Conservation (phyloP, 2,888 invertebrate genomes). For the Stegophylla sp. region DNA sequence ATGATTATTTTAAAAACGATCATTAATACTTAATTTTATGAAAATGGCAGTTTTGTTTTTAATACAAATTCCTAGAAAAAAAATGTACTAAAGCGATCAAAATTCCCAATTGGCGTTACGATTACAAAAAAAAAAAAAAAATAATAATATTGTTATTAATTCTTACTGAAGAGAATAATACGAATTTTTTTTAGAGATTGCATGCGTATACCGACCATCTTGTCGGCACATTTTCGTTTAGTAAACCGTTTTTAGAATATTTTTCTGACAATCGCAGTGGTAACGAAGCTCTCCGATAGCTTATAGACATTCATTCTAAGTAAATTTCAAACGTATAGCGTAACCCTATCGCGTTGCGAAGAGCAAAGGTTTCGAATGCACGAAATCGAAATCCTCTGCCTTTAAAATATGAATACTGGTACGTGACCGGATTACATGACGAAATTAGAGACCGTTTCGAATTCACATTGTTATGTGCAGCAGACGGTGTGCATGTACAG, state of each 20-base stretch:
- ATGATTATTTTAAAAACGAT: too few species aligned
- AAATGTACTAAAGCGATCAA: too few species aligned
- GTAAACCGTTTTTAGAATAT: neutral
- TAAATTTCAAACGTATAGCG: neutral
- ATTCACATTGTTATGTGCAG: conserved; percentile 12
- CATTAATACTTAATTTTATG: too few species aligned
- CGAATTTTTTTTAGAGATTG: neutral
- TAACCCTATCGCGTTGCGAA: neutral
- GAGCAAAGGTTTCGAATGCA: conserved; percentile 31
- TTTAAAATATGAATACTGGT: conserved; percentile 49
- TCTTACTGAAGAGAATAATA: too few species aligned
- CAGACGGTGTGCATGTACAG: conserved; percentile 22
- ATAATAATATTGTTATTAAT: too few species aligned
- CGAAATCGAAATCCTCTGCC: neutral
- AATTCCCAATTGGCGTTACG: too few species aligned
- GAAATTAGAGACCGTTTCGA: conserved; percentile 9
- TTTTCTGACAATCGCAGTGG: neutral
- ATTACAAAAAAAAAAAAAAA: too few species aligned
- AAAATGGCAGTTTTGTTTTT: too few species aligned
- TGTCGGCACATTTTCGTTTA: neutral
- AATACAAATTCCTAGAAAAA: too few species aligned
- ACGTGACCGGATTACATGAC: conserved; percentile 37
- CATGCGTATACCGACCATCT: neutral
- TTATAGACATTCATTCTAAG: neutral
- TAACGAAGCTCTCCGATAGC: neutral